A percentile compares a stretch with the other conserved stretches of the same genome.
These are phyloP conservation scores for Nipponacmea schrenckii DNA, from an alignment of 2,888 invertebrate genomes.

Conservation along the genomic window DNA sequence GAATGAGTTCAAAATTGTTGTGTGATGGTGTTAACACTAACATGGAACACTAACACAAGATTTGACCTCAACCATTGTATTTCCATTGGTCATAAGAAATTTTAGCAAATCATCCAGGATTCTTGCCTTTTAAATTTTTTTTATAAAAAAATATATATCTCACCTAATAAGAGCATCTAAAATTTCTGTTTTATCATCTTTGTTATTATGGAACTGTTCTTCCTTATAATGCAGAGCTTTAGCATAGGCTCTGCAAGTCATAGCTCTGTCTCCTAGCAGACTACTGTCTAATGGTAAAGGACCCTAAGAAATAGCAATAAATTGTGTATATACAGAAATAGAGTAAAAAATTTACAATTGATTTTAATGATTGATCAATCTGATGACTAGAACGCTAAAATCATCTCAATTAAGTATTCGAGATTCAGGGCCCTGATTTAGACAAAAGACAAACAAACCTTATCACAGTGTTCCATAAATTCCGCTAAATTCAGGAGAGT, in stretches of 20 bases:
- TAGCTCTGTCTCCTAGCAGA: conserved; percentile 90
- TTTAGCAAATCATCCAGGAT: no score
- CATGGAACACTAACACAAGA: no score
- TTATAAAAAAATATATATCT: not conserved
- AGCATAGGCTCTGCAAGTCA: conserved; percentile 88
- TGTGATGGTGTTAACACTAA: no score
- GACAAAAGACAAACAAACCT: conserved; percentile 45
- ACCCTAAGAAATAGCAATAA: conserved; percentile 72
- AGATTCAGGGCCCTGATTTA: no score
- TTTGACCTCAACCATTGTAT: no score
- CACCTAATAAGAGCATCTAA: conserved; percentile 86
- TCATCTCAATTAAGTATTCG: no score
- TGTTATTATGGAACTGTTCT: conserved; percentile 82
- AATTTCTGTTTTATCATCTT: conserved; percentile 78
- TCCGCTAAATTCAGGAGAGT: conserved; percentile 96
- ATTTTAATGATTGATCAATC: no score
- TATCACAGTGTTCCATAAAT: conserved; percentile 99
- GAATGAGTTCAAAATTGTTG: no score
- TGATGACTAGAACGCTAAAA: not conserved
- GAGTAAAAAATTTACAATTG: not conserved
- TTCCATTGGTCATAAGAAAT: no score
- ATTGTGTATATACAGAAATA: not conserved
- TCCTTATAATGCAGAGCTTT: conserved; percentile 90
- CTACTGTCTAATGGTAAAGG: conserved; percentile 89
- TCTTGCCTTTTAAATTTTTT: no score